These are phyloP conservation scores for Natator depressus DNA, from an alignment of 2,113 vertebrate species.

Conservation along the genomic window DNA sequence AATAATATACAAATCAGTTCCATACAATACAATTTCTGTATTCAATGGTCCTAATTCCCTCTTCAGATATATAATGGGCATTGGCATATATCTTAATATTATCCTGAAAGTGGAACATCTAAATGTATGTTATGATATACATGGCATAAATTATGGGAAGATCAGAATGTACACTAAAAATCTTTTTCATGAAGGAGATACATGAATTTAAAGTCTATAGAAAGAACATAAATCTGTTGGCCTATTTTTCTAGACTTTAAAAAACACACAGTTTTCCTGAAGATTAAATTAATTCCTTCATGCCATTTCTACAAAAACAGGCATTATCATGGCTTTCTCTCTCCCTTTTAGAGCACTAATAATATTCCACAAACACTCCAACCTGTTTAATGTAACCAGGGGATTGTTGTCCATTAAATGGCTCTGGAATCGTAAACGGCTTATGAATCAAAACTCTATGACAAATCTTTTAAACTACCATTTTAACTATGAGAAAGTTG, in stretches of 20 bases:
- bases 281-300: not conserved
- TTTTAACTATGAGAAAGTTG: no score
- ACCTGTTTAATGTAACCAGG: no score
- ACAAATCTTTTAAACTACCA: no score
- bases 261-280: not conserved
- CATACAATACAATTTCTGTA: not conserved
- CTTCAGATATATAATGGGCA: not conserved
- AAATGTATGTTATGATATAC: accelerated
- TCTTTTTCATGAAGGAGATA: not conserved
- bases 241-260: not conserved
- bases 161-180: not conserved
- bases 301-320: not conserved
- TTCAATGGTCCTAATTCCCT: no score
- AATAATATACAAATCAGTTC: not conserved
- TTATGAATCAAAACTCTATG: no score
- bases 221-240: not conserved
- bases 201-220: not conserved
- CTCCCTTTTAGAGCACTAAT: not conserved
- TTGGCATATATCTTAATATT: not conserved
- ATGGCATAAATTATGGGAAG: not conserved
- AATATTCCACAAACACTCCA: not conserved
- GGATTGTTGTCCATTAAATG: no score
- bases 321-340: not conserved
- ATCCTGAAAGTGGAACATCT: not conserved
- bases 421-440: no score